Percentiles rank a stretch among this genome's conserved stretches.
Evolutionary conservation across 2,113 vertebrate genomes (phyloP).

Genomic region (Laticauda colubrina): DNA sequence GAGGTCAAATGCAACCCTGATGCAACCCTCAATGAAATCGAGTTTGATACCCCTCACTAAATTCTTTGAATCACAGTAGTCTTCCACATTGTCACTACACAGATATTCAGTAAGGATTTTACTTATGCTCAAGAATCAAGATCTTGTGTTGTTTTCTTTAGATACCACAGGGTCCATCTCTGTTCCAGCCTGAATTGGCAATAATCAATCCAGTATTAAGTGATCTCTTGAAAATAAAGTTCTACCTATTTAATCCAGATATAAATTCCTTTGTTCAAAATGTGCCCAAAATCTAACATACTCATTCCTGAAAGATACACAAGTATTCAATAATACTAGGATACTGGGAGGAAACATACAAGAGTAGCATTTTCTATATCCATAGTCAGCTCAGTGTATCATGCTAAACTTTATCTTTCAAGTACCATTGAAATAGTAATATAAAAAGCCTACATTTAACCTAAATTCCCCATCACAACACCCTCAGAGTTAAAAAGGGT

Average conservation of each 20-base stretch:
- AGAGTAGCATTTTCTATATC: constrained; percentile 58
- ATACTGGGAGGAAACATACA: constrained; percentile 52
- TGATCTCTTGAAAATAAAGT: neutral
- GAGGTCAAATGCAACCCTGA: no score
- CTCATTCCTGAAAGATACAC: constrained; percentile 30
- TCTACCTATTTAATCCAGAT: neutral
- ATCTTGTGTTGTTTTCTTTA: neutral
- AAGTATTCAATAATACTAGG: constrained; percentile 1
- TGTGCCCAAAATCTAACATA: neutral
- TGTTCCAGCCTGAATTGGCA: neutral
- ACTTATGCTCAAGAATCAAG: neutral
- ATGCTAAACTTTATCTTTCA: constrained; percentile 59
- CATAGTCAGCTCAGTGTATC: constrained; percentile 47
- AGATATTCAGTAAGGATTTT: neutral
- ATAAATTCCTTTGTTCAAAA: neutral
- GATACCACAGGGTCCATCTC: neutral
- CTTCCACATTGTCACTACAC: neutral
- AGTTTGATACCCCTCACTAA: no score
- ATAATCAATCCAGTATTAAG: neutral
- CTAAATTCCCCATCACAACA: constrained; percentile 66
- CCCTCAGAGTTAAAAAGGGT: constrained; percentile 61
- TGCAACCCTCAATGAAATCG: no score
- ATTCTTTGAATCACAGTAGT: no score
- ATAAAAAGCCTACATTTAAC: constrained; percentile 61
- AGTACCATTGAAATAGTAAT: constrained; percentile 53